These are phyloP conservation scores for Atherinomorus stipes DNA, from an alignment of 2,113 vertebrate species.

Conservation along the genomic window DNA sequence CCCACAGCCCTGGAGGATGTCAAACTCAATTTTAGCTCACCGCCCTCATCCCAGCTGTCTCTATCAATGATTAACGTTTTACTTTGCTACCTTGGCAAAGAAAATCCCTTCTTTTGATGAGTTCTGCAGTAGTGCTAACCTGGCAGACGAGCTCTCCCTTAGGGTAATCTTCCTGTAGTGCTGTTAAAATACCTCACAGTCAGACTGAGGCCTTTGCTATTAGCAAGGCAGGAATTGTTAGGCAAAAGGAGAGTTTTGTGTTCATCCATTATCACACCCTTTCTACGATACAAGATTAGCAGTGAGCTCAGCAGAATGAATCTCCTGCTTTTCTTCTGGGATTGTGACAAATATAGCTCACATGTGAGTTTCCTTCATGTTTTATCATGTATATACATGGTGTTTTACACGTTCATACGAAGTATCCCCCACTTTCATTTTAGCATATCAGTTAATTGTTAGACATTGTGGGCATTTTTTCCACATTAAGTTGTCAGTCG, in stretches of 20 bases:
- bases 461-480: neutral
- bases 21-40: constrained; percentile 55
- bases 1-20: constrained; percentile 42
- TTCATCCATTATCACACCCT: constrained; percentile 13
- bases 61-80: constrained; percentile 62
- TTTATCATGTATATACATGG: constrained; percentile 8
- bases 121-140: constrained; percentile 38
- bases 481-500: neutral
- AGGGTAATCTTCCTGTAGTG: constrained; percentile 10
- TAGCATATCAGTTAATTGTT: constrained; percentile 1
- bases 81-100: constrained; percentile 51
- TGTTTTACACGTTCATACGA: neutral
- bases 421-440: constrained; percentile 1
- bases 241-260: constrained; percentile 30
- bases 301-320: constrained; percentile 4
- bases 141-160: constrained; percentile 31
- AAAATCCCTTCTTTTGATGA: constrained; percentile 59
- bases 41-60: constrained; percentile 69
- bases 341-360: neutral
- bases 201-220: constrained; percentile 32
- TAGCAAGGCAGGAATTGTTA: constrained; percentile 5
- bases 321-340: neutral
- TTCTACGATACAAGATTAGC: constrained; percentile 16
- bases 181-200: constrained; percentile 41
- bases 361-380: constrained; percentile 2